Evolutionary conservation across 1,140 invertebrate genomes (phyloP).

Genomic region (Phenacoccus solenopsis): DNA sequence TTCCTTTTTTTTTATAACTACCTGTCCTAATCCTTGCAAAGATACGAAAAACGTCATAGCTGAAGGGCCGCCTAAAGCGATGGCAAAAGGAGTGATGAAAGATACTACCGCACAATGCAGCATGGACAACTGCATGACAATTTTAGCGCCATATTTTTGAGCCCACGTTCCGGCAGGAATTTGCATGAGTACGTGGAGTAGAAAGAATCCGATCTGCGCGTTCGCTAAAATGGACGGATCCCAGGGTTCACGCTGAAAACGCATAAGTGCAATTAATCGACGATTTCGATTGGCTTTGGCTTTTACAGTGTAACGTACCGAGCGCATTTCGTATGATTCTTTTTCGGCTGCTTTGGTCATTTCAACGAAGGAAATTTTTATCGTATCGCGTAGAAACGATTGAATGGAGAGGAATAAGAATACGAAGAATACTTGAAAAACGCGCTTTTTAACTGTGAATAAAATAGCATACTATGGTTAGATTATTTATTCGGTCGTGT

Average conservation of each 20-base stretch:
- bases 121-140: slow-evolving; percentile 5
- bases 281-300: too few species aligned
- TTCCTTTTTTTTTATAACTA: too few species aligned
- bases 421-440: not conserved
- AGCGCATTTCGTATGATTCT: too few species aligned
- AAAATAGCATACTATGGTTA: too few species aligned
- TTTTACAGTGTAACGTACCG: too few species aligned
- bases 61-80: not conserved
- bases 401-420: not conserved
- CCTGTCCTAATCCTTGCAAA: not conserved
- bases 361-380: not conserved
- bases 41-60: not conserved
- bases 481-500: slow-evolving; percentile 26
- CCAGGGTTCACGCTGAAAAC: too few species aligned
- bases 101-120: not conserved
- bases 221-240: not conserved
- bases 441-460: not conserved
- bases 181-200: not conserved
- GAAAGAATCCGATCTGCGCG: not conserved
- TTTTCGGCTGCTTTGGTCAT: not conserved
- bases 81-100: not conserved
- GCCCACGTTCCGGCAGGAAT: slow-evolving; percentile 4
- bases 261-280: too few species aligned
- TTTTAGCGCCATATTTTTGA: not conserved
- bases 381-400: not conserved